Evolutionary conservation across 2,113 vertebrate genomes (phyloP).

Genomic region (Bungarus multicinctus): DNA sequence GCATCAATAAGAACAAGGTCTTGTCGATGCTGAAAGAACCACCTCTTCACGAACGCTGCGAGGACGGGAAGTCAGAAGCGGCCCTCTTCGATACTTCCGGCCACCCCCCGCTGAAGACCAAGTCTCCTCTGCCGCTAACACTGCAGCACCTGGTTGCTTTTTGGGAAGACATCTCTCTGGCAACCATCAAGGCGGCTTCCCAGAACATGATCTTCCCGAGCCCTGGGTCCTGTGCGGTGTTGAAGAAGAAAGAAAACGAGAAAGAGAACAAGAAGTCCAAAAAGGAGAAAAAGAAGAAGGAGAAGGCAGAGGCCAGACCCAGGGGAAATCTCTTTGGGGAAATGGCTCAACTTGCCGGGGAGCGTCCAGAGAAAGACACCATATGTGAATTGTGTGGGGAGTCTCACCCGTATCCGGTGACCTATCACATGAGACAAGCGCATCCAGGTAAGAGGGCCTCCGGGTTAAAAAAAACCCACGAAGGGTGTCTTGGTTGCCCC

Average conservation of each 20-base stretch:
- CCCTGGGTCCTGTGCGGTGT: constrained; percentile 92
- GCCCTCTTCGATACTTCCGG: constrained; percentile 82
- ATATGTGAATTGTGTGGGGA: constrained; percentile 98
- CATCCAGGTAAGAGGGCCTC: constrained; percentile 83
- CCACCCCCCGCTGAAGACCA: constrained; percentile 79
- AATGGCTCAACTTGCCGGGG: constrained; percentile 97
- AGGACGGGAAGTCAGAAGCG: constrained; percentile 86
- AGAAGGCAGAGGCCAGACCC: constrained; percentile 90
- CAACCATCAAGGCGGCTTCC: constrained; percentile 96
- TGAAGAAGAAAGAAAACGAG: constrained; percentile 96
- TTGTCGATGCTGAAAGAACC: constrained; percentile 98
- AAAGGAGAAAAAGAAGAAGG: constrained; percentile 98
- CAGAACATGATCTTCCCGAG: constrained; percentile 99
- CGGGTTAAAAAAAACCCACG: accelerated
- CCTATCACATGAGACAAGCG: constrained; percentile 97
- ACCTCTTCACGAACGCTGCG: constrained; percentile 92
- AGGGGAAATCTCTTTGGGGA: constrained; percentile 97
- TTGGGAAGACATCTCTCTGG: constrained; percentile 98
- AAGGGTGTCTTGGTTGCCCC: background rate
- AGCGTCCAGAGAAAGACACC: constrained; percentile 97
- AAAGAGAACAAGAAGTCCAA: constrained; percentile 93
- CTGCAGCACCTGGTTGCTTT: constrained; percentile 96
- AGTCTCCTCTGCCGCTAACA: constrained; percentile 91
- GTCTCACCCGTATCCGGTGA: constrained; percentile 96
- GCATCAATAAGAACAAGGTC: constrained; percentile 99